A percentile compares a stretch with the other conserved stretches of the same genome.
These are phyloP conservation scores for Scelioninae gen. 2 DNA, from an alignment of 2,888 invertebrate species.

Conservation along the genomic window DNA sequence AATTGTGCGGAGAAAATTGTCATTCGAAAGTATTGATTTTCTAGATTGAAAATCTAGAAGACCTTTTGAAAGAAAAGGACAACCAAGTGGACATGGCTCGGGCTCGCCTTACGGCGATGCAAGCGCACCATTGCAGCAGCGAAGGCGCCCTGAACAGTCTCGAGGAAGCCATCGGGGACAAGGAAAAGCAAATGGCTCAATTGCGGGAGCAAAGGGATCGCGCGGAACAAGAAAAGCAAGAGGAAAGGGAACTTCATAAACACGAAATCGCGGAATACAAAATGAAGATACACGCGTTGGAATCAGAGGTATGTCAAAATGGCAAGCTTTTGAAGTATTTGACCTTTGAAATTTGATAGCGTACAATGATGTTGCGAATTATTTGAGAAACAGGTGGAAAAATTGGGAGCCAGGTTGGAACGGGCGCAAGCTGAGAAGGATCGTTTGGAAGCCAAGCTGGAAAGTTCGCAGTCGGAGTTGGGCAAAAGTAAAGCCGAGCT, in stretches of 20 bases:
- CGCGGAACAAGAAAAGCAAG: conserved; percentile 96
- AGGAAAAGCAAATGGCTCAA: conserved; percentile 97
- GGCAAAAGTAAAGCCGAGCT: conserved; percentile 96
- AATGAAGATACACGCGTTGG: conserved; percentile 92
- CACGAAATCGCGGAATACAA: conserved; percentile 96
- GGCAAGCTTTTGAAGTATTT: neutral
- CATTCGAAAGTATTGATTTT: conserved; percentile 42
- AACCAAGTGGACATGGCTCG: conserved; percentile 97
- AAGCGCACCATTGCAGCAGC: conserved; percentile 94
- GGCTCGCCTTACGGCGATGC: conserved; percentile 92
- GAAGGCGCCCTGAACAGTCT: conserved; percentile 94
- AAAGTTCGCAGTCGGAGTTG: conserved; percentile 93
- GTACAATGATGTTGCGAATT: conserved; percentile 2
- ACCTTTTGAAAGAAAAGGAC: conserved; percentile 97
- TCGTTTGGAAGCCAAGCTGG: conserved; percentile 91
- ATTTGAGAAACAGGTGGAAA: conserved; percentile 80
- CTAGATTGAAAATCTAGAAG: conserved; percentile 98
- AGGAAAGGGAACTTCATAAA: conserved; percentile 95
- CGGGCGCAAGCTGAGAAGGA: conserved; percentile 94
- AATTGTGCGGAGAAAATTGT: conserved; percentile 2
- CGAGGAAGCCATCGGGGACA: conserved; percentile 96
- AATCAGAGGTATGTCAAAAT: conserved; percentile 81
- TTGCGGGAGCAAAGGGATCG: conserved; percentile 95
- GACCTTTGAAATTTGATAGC: neutral
- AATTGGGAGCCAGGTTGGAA: conserved; percentile 90